phyloP scores from a whole-genome alignment of 1,140 invertebrate species.

The Trichonephila clavata region DNA sequence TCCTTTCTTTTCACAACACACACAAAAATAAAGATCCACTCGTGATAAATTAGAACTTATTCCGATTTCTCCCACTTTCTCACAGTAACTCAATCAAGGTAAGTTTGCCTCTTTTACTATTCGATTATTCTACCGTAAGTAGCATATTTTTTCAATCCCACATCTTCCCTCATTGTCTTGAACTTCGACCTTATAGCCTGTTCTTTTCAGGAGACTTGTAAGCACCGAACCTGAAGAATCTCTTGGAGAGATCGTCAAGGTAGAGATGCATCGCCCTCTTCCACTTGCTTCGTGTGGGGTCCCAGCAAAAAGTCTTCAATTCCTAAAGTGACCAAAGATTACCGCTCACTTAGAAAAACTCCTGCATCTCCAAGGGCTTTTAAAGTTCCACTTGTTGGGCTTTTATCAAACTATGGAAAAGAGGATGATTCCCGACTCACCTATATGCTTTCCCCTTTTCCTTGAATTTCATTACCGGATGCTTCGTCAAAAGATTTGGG shows the following conservation, averaged over 20 bases:
- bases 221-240: constrained; percentile 32
- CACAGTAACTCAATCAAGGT: constrained; percentile 58
- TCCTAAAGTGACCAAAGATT: constrained; percentile 49
- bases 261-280: constrained; percentile 21
- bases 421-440: not conserved
- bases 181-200: constrained; percentile 23
- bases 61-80: not conserved
- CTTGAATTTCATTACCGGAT: constrained; percentile 38
- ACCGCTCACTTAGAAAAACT: constrained; percentile 43
- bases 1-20: too few relatives aligned
- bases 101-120: not conserved
- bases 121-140: constrained; percentile 57
- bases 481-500: not conserved
- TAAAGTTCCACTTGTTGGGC: constrained; percentile 40
- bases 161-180: constrained; percentile 43
- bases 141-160: constrained; percentile 51
- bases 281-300: constrained; percentile 50
- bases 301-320: constrained; percentile 7
- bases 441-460: not conserved
- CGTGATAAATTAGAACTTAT: not conserved
- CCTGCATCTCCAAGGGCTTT: constrained; percentile 24
- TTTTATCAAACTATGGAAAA: constrained; percentile 24
- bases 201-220: constrained; percentile 26
- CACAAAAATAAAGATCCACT: not conserved
- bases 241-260: not conserved